These are phyloP conservation scores for Archilochus colubris DNA, from an alignment of 2,113 vertebrate genomes.

Conservation along the genomic window DNA sequence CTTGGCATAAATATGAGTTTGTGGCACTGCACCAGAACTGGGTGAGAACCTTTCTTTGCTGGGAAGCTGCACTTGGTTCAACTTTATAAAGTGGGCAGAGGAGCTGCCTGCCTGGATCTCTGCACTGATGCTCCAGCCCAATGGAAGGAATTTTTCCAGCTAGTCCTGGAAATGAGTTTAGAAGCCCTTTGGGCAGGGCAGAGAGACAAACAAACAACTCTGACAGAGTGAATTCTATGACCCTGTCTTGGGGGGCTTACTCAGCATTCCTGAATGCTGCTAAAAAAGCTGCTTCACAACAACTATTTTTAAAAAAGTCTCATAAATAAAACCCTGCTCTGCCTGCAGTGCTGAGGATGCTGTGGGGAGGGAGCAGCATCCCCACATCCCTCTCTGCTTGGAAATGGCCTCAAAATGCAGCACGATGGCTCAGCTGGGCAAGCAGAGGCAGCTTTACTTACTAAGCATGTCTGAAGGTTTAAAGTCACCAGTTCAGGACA, in stretches of 20 bases:
- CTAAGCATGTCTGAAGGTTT: conserved; percentile 95
- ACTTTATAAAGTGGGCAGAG: background rate
- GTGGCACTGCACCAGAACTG: background rate
- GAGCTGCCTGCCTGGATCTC: background rate
- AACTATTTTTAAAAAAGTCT: background rate
- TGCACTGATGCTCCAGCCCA: background rate
- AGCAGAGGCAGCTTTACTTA: conserved; percentile 73
- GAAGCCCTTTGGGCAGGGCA: background rate
- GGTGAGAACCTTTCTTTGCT: background rate
- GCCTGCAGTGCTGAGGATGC: too few relatives aligned
- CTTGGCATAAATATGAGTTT: background rate
- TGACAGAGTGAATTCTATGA: background rate
- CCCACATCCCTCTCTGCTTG: background rate
- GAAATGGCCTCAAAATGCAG: background rate
- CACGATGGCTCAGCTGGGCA: background rate
- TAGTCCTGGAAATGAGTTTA: background rate
- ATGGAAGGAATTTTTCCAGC: background rate
- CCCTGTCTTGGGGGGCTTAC: background rate
- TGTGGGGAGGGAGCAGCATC: too few relatives aligned
- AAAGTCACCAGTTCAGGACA: conserved; percentile 96
- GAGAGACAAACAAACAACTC: background rate
- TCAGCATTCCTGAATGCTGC: background rate
- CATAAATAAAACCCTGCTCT: background rate
- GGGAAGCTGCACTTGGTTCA: background rate
- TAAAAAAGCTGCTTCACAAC: background rate